A percentile compares a stretch with the other conserved stretches of the same genome.
These are phyloP conservation scores for Pelosia muscerda DNA, from an alignment of 2,888 invertebrate genomes.

Conservation along the genomic window DNA sequence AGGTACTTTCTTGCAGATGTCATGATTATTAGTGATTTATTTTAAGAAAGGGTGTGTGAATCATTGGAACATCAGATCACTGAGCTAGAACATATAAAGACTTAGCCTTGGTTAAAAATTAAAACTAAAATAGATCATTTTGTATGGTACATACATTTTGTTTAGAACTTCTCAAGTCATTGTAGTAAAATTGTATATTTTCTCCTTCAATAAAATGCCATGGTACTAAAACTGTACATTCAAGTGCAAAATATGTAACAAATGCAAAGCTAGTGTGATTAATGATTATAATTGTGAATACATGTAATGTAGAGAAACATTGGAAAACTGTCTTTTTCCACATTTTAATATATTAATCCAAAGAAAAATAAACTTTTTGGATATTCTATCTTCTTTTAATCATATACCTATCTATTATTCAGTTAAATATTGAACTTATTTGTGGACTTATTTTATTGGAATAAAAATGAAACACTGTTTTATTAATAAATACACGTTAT, in stretches of 20 bases:
- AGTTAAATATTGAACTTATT: background rate
- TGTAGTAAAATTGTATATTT: background rate
- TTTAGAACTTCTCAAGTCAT: too few relatives aligned
- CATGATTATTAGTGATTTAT: background rate
- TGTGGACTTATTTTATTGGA: conserved; percentile 6
- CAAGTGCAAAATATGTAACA: conserved; percentile 51
- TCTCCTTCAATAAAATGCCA: background rate
- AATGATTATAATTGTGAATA: conserved; percentile 55
- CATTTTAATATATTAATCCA: conserved; percentile 62
- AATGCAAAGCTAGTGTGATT: conserved; percentile 55
- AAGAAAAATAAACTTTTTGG: conserved; percentile 66
- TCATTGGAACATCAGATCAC: background rate
- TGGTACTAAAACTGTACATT: background rate
- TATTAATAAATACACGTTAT: background rate
- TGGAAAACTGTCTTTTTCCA: conserved; percentile 59
- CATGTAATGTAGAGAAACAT: conserved; percentile 55
- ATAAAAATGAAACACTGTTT: background rate
- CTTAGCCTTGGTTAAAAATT: too few relatives aligned
- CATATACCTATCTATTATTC: conserved; percentile 2
- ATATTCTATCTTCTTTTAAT: conserved; percentile 52
- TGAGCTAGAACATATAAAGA: too few relatives aligned
- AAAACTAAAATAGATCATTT: background rate
- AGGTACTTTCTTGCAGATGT: background rate
- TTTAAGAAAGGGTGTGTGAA: background rate
- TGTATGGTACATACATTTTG: too few relatives aligned